phyloP scores from a whole-genome alignment of 1,140 invertebrate genomes.

The Monochamus saltuarius region DNA sequence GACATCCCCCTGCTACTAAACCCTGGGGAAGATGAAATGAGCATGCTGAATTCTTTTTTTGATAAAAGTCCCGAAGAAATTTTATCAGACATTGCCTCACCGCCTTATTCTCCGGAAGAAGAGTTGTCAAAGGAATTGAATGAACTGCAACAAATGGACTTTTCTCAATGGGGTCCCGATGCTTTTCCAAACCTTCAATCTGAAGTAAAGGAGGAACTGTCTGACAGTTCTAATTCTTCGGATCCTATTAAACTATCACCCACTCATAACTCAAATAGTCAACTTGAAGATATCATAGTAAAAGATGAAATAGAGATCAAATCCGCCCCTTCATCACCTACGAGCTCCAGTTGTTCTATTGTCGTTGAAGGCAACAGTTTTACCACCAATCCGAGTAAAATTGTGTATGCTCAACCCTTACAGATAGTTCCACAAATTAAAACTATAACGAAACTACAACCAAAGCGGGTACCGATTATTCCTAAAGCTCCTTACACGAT shows the following conservation, averaged over 20 bases:
- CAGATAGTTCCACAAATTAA: constrained; percentile 22
- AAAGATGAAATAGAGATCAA: constrained; percentile 36
- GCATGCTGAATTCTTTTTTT: constrained; percentile 43
- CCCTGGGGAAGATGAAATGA: constrained; percentile 42
- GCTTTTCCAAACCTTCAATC: constrained; percentile 27
- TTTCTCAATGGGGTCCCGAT: constrained; percentile 29
- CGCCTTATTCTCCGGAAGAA: constrained; percentile 17
- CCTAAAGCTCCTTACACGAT: constrained; percentile 28
- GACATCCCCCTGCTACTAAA: constrained; percentile 46
- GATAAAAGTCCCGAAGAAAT: constrained; percentile 46
- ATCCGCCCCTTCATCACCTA: constrained; percentile 21
- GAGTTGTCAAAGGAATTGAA: constrained; percentile 28
- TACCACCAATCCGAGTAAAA: constrained; percentile 3
- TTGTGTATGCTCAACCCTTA: constrained; percentile 7
- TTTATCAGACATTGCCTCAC: constrained; percentile 39
- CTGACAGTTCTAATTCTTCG: constrained; percentile 14
- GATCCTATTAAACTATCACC: background rate
- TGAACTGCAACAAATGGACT: constrained; percentile 35
- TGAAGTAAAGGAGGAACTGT: constrained; percentile 33
- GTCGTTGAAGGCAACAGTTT: too few species aligned
- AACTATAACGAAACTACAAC: constrained; percentile 13
- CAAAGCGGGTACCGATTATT: constrained; percentile 34
- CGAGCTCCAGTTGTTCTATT: too few species aligned
- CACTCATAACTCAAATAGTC: constrained; percentile 1
- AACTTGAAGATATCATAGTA: constrained; percentile 24